phyloP scores from a whole-genome alignment of 2,888 invertebrate species.

The Ophion ventricosus region DNA sequence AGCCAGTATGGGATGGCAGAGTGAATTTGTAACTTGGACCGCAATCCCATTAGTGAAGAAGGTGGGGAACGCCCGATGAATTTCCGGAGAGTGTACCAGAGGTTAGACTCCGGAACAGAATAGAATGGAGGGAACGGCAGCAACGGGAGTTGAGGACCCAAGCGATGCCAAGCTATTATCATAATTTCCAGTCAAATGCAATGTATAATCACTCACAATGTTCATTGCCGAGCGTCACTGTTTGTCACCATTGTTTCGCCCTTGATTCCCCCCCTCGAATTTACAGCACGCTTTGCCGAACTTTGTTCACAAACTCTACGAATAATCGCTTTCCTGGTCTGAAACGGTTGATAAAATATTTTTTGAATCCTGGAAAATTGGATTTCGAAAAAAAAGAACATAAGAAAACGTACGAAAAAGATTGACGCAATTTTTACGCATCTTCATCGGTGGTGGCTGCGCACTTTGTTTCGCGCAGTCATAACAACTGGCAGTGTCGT shows the following conservation, averaged over 20 bases:
- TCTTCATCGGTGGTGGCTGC: not conserved
- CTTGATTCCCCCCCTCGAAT: constrained; percentile 11
- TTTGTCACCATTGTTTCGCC: constrained; percentile 66
- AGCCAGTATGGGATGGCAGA: constrained; percentile 71
- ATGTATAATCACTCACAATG: constrained; percentile 68
- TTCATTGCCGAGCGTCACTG: constrained; percentile 66
- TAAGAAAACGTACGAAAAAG: not conserved
- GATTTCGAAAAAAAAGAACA: not conserved
- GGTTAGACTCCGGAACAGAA: constrained; percentile 49
- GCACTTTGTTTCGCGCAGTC: not conserved
- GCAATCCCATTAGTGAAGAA: constrained; percentile 66
- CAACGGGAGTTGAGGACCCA: constrained; percentile 28
- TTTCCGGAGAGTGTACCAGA: constrained; percentile 56
- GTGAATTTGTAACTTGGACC: constrained; percentile 74
- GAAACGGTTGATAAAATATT: not conserved
- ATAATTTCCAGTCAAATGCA: constrained; percentile 78
- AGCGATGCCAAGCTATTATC: constrained; percentile 71
- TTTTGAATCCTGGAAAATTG: not conserved
- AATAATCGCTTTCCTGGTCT: not conserved
- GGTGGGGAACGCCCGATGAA: constrained; percentile 60
- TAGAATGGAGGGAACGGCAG: constrained; percentile 49
- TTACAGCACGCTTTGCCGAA: constrained; percentile 21
- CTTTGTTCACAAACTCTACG: not conserved
- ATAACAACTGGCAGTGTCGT: not conserved
- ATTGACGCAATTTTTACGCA: not conserved